Evolutionary conservation across 2,113 vertebrate species (phyloP).

Genomic region (Pedetes capensis): DNA sequence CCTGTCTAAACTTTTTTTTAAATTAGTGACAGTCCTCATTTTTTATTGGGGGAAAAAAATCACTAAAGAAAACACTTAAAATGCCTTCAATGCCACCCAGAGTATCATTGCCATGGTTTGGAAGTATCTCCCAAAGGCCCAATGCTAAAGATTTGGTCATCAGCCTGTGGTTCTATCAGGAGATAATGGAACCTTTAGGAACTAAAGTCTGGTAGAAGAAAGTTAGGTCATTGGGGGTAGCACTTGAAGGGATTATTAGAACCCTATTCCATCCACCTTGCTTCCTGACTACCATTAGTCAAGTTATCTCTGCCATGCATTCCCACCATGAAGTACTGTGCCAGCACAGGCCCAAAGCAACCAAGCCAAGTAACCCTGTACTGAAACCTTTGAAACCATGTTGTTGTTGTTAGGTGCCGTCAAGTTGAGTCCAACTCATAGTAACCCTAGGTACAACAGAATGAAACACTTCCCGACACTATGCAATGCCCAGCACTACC

Average conservation of each 20-base stretch:
- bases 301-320: background rate
- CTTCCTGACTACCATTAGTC: rapidly evolving
- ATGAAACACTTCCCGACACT: too few species aligned
- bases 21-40: background rate
- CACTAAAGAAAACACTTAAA: conserved; percentile 16
- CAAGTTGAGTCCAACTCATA: too few species aligned
- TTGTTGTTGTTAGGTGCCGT: too few species aligned
- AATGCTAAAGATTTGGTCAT: background rate
- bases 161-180: background rate
- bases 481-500: too few species aligned
- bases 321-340: background rate
- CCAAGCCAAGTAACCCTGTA: background rate
- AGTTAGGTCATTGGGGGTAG: background rate
- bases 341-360: background rate
- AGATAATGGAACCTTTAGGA: background rate
- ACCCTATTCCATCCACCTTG: too few species aligned
- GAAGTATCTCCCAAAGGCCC: background rate
- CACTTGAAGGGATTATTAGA: background rate
- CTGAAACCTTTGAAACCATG: too few species aligned
- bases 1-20: background rate
- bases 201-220: background rate
- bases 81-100: background rate
- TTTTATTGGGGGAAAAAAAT: background rate
- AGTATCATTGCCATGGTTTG: background rate
- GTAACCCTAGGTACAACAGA: too few species aligned